A percentile compares a stretch with the other conserved stretches of the same genome.
Conservation (phyloP, 2,888 invertebrate genomes). For the Eudemis profundana region DNA sequence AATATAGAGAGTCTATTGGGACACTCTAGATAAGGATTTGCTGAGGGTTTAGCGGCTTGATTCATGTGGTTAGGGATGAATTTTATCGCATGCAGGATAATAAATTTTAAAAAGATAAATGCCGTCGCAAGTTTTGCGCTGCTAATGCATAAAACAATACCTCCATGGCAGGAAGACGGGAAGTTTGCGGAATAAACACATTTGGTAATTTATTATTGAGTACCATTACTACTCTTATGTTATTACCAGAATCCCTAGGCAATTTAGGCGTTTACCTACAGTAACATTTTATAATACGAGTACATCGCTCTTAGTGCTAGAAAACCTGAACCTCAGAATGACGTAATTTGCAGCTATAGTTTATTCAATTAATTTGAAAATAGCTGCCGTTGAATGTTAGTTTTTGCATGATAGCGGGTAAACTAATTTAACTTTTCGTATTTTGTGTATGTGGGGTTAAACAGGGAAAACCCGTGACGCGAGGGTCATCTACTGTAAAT, state of each 20-base stretch:
- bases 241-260: too few species aligned
- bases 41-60: background rate
- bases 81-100: too few species aligned
- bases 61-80: background rate
- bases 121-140: too few species aligned
- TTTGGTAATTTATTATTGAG: too few species aligned
- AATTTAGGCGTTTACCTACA: too few species aligned
- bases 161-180: too few species aligned
- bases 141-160: too few species aligned
- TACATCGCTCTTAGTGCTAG: too few species aligned
- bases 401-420: conserved; percentile 22
- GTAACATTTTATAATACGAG: too few species aligned
- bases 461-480: conserved; percentile 65
- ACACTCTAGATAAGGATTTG: background rate
- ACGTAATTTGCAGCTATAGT: background rate
- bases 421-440: conserved; percentile 35
- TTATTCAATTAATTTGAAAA: background rate
- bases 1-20: background rate
- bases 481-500: conserved; percentile 60
- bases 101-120: too few species aligned
- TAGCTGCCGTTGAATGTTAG: conserved; percentile 17
- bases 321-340: background rate
- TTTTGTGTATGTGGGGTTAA: conserved; percentile 14
- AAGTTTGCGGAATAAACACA: too few species aligned
- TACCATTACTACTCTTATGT: too few species aligned